Percentiles rank a stretch among this genome's conserved stretches.
Evolutionary conservation across 2,113 vertebrate genomes (phyloP).

Genomic region (Echinops telfairi): DNA sequence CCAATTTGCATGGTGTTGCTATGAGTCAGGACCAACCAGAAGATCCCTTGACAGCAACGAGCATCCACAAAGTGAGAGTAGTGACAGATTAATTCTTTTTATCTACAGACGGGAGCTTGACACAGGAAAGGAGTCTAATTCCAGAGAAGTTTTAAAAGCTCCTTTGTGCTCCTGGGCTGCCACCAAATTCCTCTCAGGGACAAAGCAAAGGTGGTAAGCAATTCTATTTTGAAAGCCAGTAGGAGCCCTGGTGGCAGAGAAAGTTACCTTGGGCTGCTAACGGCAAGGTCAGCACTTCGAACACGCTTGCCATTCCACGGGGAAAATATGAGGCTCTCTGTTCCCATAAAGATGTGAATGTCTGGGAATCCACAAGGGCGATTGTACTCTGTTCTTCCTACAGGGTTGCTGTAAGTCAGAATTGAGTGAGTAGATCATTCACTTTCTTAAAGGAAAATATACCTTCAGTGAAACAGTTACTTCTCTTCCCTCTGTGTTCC

Average conservation of each 20-base stretch:
- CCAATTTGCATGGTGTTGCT: no score
- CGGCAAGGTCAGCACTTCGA: no score
- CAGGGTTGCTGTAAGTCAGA: no score
- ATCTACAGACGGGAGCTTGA: not conserved
- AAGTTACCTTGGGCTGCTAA: no score
- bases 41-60: no score
- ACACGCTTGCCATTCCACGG: no score
- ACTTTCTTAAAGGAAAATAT: conserved; percentile 6
- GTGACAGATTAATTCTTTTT: not conserved
- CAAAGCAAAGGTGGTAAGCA: not conserved
- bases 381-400: no score
- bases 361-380: no score
- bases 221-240: conserved; percentile 28
- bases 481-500: not conserved
- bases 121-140: conserved; percentile 40
- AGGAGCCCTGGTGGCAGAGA: no score
- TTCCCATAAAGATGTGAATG: no score
- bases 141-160: not conserved
- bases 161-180: not conserved
- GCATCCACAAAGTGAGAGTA: conserved; percentile 12
- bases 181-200: conserved; percentile 4
- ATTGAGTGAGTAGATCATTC: not conserved
- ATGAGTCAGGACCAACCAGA: no score
- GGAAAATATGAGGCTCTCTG: no score
- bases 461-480: not conserved